These are phyloP conservation scores for Vidua macroura DNA, from an alignment of 2,113 vertebrate genomes.

Conservation along the genomic window DNA sequence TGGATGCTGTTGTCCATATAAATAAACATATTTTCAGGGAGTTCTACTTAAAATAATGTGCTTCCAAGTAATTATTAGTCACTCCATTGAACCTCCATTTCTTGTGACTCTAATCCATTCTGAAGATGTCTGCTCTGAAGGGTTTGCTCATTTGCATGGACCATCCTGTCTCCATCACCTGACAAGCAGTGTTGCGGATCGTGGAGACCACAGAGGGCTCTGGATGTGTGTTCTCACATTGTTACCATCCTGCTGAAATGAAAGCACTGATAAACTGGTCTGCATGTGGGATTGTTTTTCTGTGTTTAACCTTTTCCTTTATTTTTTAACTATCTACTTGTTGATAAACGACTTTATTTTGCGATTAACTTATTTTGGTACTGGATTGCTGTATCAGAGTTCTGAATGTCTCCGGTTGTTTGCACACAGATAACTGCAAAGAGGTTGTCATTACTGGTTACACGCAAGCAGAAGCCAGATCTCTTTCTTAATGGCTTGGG, in stretches of 20 bases:
- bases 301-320: constrained; percentile 61
- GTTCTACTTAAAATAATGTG: constrained; percentile 81
- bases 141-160: constrained; percentile 84
- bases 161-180: constrained; percentile 80
- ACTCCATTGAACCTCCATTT: constrained; percentile 76
- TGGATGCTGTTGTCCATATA: constrained; percentile 78
- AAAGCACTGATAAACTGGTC: constrained; percentile 67
- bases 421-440: constrained; percentile 95
- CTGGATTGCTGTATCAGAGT: constrained; percentile 73
- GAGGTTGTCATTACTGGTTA: constrained; percentile 95
- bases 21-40: constrained; percentile 84
- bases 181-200: constrained; percentile 66
- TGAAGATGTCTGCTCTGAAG: constrained; percentile 73
- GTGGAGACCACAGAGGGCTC: constrained; percentile 64
- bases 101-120: constrained; percentile 78
- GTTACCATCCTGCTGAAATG: constrained; percentile 67
- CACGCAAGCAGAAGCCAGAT: constrained; percentile 89
- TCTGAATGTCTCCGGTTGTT: constrained; percentile 90
- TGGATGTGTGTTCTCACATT: constrained; percentile 67
- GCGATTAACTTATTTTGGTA: constrained; percentile 69
- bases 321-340: constrained; percentile 53
- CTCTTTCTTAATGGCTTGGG: constrained; percentile 90
- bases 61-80: constrained; percentile 83
- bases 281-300: constrained; percentile 76
- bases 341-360: constrained; percentile 67